phyloP scores from a whole-genome alignment of 1,140 invertebrate genomes.

The Penaeus japonicus region DNA sequence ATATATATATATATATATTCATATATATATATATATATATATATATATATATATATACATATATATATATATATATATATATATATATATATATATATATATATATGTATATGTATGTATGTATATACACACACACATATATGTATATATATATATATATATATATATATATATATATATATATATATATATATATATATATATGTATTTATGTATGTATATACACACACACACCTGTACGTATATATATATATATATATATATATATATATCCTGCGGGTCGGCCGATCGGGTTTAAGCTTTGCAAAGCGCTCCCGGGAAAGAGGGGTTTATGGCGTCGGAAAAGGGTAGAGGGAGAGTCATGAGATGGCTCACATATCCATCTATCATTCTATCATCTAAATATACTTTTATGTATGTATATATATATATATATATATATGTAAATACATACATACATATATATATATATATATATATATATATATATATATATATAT shows the following conservation, averaged over 20 bases:
- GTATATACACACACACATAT: background rate
- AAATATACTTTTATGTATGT: too few species aligned
- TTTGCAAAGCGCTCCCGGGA: too few species aligned
- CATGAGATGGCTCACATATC: too few species aligned
- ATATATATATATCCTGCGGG: too few species aligned
- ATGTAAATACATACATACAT: too few species aligned
- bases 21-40: background rate
- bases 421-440: too few species aligned
- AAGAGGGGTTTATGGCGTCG: too few species aligned
- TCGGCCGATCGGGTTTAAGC: too few species aligned
- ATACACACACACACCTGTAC: background rate
- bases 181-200: constrained; percentile 6
- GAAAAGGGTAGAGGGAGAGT: too few species aligned
- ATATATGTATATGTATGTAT: background rate
- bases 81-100: constrained; percentile 3
- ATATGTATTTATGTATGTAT: background rate
- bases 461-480: constrained; percentile 6
- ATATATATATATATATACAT: constrained; percentile 4
- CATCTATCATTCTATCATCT: too few species aligned
- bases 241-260: background rate
- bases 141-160: background rate
- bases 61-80: background rate
- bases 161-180: background rate
- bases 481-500: background rate
- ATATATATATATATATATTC: background rate